Evolutionary conservation across 2,888 invertebrate genomes (phyloP), one percentile per base, ranked within the genome.

Genomic region (Melanargia galathea): DNA sequence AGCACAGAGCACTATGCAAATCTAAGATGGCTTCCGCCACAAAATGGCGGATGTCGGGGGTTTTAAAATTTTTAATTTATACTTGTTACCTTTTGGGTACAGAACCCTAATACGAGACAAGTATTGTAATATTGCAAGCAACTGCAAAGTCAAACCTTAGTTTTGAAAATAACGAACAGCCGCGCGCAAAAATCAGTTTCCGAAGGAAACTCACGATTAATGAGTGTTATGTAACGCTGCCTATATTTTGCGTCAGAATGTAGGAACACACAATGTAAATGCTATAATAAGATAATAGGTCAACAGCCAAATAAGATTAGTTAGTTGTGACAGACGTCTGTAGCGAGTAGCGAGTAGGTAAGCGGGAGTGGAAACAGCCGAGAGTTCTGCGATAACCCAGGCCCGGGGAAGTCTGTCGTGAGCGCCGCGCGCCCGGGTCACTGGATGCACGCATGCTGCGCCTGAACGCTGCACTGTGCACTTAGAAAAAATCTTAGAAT

Each of bases 311-410:
- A 40, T 60, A 26, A 58, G 67, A 63, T 65, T 30, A 30, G 8
- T 30, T 58, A 33, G 63, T 57, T 63, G 54, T 56, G 57, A 62
- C 48, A 52, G 60, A 20, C 18, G 48, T 35, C 46, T 62, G 54
- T 38, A 33, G 30, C 8, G 7, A 7, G 30, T 13, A 43, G 18
- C 43, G 43, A 43, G 43, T 43, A 43, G 43, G 43, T 43, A 43
- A 18, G 18, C 16, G 16, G 18, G 62, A 67, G 64, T 72, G 73
- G 72, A 72, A 73, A 72, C 59, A 62, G 69, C 71, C 72, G 57
- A 55, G 60, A 63, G 16, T 56, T 33, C 52, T 57, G 60, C 60
- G 73, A 73, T 73, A 72, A 72, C 73, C 70, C 68, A 67, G 35
- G 56, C 62, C 67, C 67, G 65, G 30, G 60, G 63, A 58, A 63